phyloP scores from a whole-genome alignment of 2,113 vertebrate genomes.

The Nerophis lumbriciformis region DNA sequence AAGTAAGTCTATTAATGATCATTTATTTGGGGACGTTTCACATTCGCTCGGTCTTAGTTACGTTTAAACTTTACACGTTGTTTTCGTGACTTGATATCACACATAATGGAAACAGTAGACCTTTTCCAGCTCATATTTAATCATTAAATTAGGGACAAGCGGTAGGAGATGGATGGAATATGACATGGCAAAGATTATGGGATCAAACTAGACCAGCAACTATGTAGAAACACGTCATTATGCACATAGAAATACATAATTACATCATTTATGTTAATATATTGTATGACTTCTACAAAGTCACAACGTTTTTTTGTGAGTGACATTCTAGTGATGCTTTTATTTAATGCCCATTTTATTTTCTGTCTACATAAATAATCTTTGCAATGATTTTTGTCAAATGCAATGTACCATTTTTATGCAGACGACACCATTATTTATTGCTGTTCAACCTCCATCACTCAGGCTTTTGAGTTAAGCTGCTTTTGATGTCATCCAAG shows the following conservation, averaged over 20 bases:
- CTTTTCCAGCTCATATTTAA: not conserved
- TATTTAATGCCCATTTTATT: not conserved
- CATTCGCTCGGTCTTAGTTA: not conserved
- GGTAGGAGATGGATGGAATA: too few species aligned
- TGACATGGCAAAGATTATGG: too few species aligned
- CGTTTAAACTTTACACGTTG: not conserved
- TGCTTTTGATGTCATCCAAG: too few species aligned
- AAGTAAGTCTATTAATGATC: not conserved
- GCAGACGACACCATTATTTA: too few species aligned
- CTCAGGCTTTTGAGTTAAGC: too few species aligned
- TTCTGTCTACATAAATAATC: not conserved
- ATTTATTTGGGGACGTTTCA: too few species aligned
- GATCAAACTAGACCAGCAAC: not conserved
- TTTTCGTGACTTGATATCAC: not conserved
- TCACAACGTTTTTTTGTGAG: not conserved
- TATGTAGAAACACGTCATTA: not conserved
- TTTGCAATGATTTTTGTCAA: too few species aligned
- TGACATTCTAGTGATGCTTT: not conserved
- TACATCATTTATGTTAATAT: not conserved
- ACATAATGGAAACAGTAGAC: not conserved
- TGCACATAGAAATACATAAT: too few species aligned
- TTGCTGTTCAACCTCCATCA: too few species aligned
- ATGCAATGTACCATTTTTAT: too few species aligned
- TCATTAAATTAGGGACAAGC: too few species aligned
- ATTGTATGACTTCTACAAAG: not conserved